Evolutionary conservation across 2,888 invertebrate species (phyloP).

Genomic region (Crocallis elinguaria): DNA sequence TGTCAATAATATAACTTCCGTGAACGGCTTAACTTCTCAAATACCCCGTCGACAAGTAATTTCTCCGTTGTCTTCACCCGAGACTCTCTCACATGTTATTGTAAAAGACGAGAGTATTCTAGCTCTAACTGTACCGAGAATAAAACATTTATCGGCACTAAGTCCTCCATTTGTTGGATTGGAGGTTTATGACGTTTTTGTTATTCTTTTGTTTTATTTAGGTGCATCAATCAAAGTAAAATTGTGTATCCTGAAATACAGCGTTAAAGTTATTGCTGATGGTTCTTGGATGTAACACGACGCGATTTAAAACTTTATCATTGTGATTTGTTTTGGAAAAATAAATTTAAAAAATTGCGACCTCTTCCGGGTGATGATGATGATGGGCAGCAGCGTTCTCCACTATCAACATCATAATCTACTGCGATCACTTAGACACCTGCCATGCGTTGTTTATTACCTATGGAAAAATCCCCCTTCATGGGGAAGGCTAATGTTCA

Average conservation of each 20-base stretch:
- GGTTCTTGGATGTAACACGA: neutral
- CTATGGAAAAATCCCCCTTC: too few relatives aligned
- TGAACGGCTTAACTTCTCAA: neutral
- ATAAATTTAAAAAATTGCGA: too few relatives aligned
- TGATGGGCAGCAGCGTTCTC: too few relatives aligned
- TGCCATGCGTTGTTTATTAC: too few relatives aligned
- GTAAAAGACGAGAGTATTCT: constrained; percentile 3
- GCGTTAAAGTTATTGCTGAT: neutral
- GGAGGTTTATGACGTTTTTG: constrained; percentile 47
- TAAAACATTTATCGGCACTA: constrained; percentile 58
- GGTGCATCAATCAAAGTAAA: constrained; percentile 24
- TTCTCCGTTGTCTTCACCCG: neutral
- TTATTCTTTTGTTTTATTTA: constrained; percentile 38
- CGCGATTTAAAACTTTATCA: neutral
- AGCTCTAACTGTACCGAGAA: constrained; percentile 27
- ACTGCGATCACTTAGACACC: too few relatives aligned
- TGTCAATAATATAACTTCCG: neutral
- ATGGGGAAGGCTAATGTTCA: too few relatives aligned
- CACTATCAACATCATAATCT: too few relatives aligned
- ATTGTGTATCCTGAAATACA: neutral
- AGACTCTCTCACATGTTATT: neutral
- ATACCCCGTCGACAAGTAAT: neutral
- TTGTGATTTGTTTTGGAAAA: neutral
- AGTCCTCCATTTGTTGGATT: constrained; percentile 60
- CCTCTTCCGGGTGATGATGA: too few relatives aligned